Percentiles rank a stretch among this genome's conserved stretches.
Conservation (phyloP, 2,797 vertebrate genomes). For the Phyllotis vaccarum region DNA sequence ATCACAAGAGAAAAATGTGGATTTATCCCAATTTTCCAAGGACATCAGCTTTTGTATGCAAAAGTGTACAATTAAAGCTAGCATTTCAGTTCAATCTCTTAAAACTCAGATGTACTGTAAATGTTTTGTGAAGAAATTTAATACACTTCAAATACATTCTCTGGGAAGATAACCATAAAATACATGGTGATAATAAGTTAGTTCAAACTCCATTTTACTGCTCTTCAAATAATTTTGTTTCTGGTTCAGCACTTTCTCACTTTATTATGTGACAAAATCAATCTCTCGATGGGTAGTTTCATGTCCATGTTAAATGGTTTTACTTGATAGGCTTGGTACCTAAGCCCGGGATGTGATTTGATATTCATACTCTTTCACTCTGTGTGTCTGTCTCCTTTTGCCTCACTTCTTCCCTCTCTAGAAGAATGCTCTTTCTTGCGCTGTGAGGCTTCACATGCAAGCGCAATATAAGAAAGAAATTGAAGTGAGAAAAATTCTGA, state of each 20-base stretch:
- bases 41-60: slow-evolving; percentile 51
- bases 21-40: slow-evolving; percentile 62
- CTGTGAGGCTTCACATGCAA: background rate
- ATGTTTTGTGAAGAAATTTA: slow-evolving; percentile 69
- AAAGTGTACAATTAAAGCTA: slow-evolving; percentile 53
- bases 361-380: too few species aligned
- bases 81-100: slow-evolving; percentile 56
- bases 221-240: slow-evolving; percentile 66
- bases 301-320: slow-evolving; percentile 51
- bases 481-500: background rate
- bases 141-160: slow-evolving; percentile 67
- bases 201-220: slow-evolving; percentile 45
- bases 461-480: background rate
- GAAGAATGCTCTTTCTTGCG: background rate
- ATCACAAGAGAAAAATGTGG: slow-evolving; percentile 44
- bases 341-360: background rate
- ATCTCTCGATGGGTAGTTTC: slow-evolving; percentile 43
- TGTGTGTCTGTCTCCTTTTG: background rate
- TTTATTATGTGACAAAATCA: slow-evolving; percentile 11
- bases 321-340: background rate
- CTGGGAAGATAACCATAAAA: slow-evolving; percentile 55
- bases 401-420: background rate
- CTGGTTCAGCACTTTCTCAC: slow-evolving; percentile 42
- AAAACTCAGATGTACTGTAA: slow-evolving; percentile 44
- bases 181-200: slow-evolving; percentile 56